Base-by-base conservation (phyloP, 1,140 invertebrate species). In the Zaprionus davidi region DNA sequence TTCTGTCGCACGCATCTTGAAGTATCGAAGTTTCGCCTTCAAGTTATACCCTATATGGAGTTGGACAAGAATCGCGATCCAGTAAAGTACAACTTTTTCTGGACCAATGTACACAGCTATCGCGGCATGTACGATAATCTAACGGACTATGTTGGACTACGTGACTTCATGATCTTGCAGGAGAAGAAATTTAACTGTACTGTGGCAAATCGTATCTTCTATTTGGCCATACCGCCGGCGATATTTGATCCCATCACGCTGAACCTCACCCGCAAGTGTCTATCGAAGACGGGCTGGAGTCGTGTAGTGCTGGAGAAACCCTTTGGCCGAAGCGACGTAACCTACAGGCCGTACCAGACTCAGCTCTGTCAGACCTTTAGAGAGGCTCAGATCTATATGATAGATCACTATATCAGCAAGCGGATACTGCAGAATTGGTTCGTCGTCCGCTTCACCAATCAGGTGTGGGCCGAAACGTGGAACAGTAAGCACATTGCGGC, bases 321-420 rank as follows among this genome's bases (percentile, higher is more conserved):
- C 0, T 90, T 90, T 7, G 85, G 41, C 0, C 38, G 82, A 3
- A 88, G 77, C 34, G 86, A 90, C 13, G 0, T 78, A 3, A 72
- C 82, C 1, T 90, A 73, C 24, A 49, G 41, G 11, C 20, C 34
- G 11, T 90, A 59, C 7, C 85, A 90, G 58, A 60, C 71, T 1
- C 49, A 64, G 5, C 79, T 90, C 2, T 85, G 86, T 34, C 80
- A 77, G 41, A 66, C 55, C 6, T 90, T 80, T 15, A 81, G 73
- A 71, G 85, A 90, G 71, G 78, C 86, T 1, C 81, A 90, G 49
- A 90, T 90, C 55, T 90, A 71, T 22, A 67, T 90, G 65, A 90
- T 90, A 11, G 85, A 90, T 28, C 85, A 85, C 15, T 81, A 71
- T 13, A 13, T 90, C 5, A 85, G 76, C 59, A 79, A 71, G 13